These are phyloP conservation scores for Galemys pyrenaicus DNA, from an alignment of 2,113 vertebrate genomes.

Conservation along the genomic window DNA sequence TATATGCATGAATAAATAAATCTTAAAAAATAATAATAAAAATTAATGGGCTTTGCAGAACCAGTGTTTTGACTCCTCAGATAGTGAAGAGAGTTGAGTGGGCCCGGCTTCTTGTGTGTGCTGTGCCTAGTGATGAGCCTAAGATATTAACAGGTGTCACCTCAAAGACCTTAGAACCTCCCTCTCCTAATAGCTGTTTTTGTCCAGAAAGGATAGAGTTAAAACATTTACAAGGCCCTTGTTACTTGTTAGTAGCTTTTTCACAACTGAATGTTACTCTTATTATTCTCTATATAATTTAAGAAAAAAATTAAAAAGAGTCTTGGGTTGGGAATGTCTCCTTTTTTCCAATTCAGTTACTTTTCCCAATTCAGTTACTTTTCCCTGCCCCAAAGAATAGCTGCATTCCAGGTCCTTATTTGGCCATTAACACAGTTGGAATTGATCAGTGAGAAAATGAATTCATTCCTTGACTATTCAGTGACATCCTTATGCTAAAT, in stretches of 20 bases:
- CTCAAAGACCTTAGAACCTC: not conserved
- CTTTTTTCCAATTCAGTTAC: not conserved
- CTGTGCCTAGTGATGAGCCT: not conserved
- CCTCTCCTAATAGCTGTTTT: not conserved
- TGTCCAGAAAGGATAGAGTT: not conserved
- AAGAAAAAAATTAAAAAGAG: not conserved
- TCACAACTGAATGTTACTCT: not conserved
- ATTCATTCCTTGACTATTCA: not conserved
- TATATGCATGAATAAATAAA: too few relatives aligned
- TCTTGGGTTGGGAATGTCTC: not conserved
- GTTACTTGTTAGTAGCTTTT: not conserved
- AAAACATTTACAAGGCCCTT: not conserved
- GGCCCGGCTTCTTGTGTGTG: not conserved
- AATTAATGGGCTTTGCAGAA: not conserved
- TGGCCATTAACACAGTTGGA: not conserved
- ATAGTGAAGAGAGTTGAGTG: not conserved
- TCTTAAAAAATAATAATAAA: too few relatives aligned
- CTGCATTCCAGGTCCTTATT: conserved; percentile 1
- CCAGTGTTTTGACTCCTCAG: not conserved
- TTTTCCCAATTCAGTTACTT: not conserved
- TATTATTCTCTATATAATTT: not conserved
- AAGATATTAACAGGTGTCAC: not conserved
- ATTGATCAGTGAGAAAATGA: not conserved
- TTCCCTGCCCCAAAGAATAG: not conserved
- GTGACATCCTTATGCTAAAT: not conserved